These are phyloP conservation scores for Scolopax bukidnonensis DNA, from an alignment of 2,797 vertebrate species.

Conservation along the genomic window DNA sequence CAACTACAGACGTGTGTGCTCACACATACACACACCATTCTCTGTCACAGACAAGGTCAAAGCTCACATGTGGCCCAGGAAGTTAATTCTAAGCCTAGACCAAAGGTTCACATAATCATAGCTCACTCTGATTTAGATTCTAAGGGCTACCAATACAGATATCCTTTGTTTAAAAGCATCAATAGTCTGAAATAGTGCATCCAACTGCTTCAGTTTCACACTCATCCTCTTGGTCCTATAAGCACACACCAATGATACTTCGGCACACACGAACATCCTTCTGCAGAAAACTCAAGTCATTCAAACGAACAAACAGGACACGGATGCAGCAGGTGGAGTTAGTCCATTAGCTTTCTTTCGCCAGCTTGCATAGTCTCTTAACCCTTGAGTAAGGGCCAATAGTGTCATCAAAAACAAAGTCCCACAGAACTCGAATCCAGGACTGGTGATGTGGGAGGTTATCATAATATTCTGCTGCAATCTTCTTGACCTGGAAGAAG, in stretches of 20 bases:
- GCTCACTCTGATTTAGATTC: neutral
- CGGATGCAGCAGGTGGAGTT: neutral
- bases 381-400: constrained; percentile 92
- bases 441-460: constrained; percentile 92
- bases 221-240: neutral
- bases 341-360: constrained; percentile 70
- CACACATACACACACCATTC: neutral
- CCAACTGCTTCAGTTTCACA: neutral
- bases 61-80: neutral
- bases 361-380: constrained; percentile 88
- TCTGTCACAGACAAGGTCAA: neutral
- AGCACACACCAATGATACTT: neutral
- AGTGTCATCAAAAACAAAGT: constrained; percentile 92
- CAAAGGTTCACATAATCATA: neutral
- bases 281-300: neutral
- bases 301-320: neutral
- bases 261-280: neutral
- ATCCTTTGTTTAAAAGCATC: neutral
- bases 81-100: neutral
- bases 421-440: constrained; percentile 93
- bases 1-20: accelerated
- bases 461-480: constrained; percentile 95
- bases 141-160: neutral
- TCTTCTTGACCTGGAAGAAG: constrained; percentile 89
- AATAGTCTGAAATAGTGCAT: neutral